Evolutionary conservation across 2,888 invertebrate species (phyloP), one percentile per base, ranked within the genome.

Genomic region (Stratiomys singularior): DNA sequence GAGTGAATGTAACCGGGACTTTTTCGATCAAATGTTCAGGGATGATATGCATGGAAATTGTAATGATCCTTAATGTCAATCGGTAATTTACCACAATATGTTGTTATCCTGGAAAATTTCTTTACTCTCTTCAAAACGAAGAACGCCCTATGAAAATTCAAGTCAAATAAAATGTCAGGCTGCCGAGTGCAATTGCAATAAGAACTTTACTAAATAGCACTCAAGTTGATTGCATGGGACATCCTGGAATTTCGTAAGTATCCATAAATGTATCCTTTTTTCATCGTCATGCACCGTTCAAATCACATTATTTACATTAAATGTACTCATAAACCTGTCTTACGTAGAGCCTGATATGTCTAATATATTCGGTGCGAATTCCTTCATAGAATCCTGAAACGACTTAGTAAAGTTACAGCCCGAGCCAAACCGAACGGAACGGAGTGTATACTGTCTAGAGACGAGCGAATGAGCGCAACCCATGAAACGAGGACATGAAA

Each of bases 301-400:
- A 25, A 63, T 11, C 63, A 27, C 27, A 27, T 27, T 27, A 63
- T 63, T 25, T 63, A 23, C 63, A 63, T 63, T 63, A 25, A 37
- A 27, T 66, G 30, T 66, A n/a, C 37, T 66, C 66, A 37, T 66
- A 66, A 66, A 66, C 66, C 27, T 66, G 66, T 37, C 66, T 1
- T 11, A 5, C 7, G 23, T 66, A 63, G 5, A 21, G 18, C 66
- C 27, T 44, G 66, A 66, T 44, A 23, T n/a, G 21, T 13, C 37
- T 30, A 37, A 66, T 66, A 66, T 30, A 66, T 66, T 66, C 37
- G 37, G 66, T 66, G 66, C 18, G 28, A 66, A 66, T n/a, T 66
- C 66, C 66, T 18, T 13, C 66, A 21, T 37, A 37, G 21, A 18
- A 37, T 30, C 37, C n/a, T 66, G 18, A 28, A 30, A 18, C 5